Evolutionary conservation across 2,797 vertebrate genomes (phyloP), one percentile per base, ranked within the genome.

Genomic region (Calcarius lapponicus): DNA sequence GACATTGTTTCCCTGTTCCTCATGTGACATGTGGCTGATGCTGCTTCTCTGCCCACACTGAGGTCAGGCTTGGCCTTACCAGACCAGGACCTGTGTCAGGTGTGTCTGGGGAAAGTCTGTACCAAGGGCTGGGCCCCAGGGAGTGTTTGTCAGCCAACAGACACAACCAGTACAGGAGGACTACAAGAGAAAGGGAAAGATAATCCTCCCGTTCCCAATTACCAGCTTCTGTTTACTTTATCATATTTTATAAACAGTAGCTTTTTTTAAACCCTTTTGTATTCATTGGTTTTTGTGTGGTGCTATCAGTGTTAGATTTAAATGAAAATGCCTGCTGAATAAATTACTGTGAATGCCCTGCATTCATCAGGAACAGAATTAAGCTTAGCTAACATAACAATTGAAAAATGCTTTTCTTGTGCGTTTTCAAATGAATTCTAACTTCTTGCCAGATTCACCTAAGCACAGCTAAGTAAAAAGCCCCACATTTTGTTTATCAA

Each of bases 371-470:
- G 79, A 87, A 72, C 69, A 29, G 69, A 94, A 94, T 94, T 92
- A 93, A 89, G 91, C 94, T 96, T 58, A 90, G 72, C 85, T 97
- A 90, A 92, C 66, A 79, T 86, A 93, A 87, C 91, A 91, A 74
- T 74, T 70, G 74, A 42, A 74, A 90, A 92, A 80, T 79, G 86
- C 64, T 92, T 86, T 95, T 94, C 92, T 75, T 64, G 65, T 81
- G 85, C 58, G 1, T 83, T 90, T 91, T 26, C 42, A 91, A 74
- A 92, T 64, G 75, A 74, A 74, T 80, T 81, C 85, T 50, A 75
- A 48, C 69, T 86, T 56, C 76, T 53, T 38, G 43, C 82, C 58
- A 79, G 84, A 51, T 69, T 73, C 83, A 81, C 70, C 92, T 81
- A 36, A 86, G 75, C 69, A 56, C 48, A n/a, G 22, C 80, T 22